Conservation (phyloP, 2,888 invertebrate species). For the Apeira syringaria region DNA sequence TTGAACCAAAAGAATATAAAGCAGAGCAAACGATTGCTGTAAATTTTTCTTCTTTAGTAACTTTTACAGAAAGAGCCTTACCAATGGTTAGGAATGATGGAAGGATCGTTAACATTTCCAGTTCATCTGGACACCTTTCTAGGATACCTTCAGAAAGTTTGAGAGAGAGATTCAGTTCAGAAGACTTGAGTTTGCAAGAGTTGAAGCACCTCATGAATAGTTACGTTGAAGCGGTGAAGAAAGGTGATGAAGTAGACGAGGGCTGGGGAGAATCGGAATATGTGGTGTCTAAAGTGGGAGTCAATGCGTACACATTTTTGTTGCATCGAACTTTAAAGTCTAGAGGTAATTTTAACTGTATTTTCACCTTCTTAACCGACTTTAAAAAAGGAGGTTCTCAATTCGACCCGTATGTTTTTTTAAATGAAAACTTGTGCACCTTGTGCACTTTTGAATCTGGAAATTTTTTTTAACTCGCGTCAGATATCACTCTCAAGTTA, state of each 20-base stretch:
- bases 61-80: conserved; percentile 84
- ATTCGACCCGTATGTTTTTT: too few species aligned
- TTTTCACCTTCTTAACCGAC: too few species aligned
- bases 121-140: conserved; percentile 86
- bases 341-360: conserved; percentile 45
- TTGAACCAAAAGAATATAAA: conserved; percentile 55
- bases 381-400: too few species aligned
- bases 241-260: conserved; percentile 45
- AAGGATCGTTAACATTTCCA: conserved; percentile 89
- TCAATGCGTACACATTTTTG: conserved; percentile 87
- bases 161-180: conserved; percentile 66
- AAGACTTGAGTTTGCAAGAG: conserved; percentile 76
- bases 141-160: conserved; percentile 83
- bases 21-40: conserved; percentile 61
- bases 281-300: conserved; percentile 88
- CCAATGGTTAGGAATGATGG: conserved; percentile 86
- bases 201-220: conserved; percentile 83
- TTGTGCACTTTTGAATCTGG: too few species aligned
- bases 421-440: too few species aligned
- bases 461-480: too few species aligned
- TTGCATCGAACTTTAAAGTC: conserved; percentile 78
- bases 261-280: conserved; percentile 87
- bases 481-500: too few species aligned
- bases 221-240: conserved; percentile 83
- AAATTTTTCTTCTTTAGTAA: conserved; percentile 62